Conservation (phyloP, 1,140 invertebrate genomes). For the Eufriesea mexicana region DNA sequence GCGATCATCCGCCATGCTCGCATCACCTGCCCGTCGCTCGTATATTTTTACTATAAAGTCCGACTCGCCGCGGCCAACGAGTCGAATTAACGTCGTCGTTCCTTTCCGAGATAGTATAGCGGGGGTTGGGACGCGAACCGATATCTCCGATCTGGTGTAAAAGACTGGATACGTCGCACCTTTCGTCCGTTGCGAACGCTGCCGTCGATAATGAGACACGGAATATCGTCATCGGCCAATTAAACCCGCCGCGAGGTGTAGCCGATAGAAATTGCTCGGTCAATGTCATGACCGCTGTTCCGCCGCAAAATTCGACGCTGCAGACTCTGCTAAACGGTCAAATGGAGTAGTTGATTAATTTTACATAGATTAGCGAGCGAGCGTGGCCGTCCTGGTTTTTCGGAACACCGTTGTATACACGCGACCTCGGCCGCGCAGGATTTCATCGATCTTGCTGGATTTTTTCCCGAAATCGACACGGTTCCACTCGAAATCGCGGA, state of each 20-base stretch:
- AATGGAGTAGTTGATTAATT: conserved; percentile 54
- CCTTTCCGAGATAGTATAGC: not conserved
- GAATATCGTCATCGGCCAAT: conserved; percentile 1
- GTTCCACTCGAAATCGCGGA: conserved; percentile 28
- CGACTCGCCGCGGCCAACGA: not conserved
- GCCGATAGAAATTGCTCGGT: not conserved
- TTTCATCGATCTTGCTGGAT: conserved; percentile 55
- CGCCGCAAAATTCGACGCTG: not conserved
- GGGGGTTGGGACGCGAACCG: not conserved
- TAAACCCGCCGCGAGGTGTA: not conserved
- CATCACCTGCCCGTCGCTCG: conserved; percentile 67
- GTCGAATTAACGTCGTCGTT: conserved; percentile 31
- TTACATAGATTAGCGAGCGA: conserved; percentile 36
- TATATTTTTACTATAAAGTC: conserved; percentile 69
- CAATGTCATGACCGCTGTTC: not conserved
- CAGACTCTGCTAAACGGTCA: not conserved
- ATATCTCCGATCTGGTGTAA: conserved; percentile 49
- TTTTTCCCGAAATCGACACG: conserved; percentile 41
- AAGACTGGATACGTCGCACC: conserved; percentile 61
- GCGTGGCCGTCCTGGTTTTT: conserved; percentile 11
- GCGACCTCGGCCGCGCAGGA: not conserved
- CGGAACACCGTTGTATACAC: not conserved
- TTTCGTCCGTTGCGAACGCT: conserved; percentile 31
- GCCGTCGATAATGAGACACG: not conserved
- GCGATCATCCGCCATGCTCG: conserved; percentile 46